Evolutionary conservation across 2,113 vertebrate species (phyloP).

Genomic region (Coregonus clupeaformis): DNA sequence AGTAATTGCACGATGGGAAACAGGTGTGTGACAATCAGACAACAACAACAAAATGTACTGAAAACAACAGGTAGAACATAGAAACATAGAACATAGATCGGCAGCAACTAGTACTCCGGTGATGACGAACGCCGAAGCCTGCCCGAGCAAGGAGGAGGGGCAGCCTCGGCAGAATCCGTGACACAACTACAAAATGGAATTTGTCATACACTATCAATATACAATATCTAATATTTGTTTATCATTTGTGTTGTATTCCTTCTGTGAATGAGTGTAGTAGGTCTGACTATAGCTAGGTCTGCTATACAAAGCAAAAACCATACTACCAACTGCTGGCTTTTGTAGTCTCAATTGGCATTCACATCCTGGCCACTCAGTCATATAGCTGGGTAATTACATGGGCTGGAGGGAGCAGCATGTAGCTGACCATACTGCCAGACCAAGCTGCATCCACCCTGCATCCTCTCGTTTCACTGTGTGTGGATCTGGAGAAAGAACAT

Average conservation of each 20-base stretch:
- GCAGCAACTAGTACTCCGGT: too few species aligned
- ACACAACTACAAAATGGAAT: too few species aligned
- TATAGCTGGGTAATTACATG: neutral
- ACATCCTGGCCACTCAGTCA: neutral
- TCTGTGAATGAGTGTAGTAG: neutral
- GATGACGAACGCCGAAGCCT: too few species aligned
- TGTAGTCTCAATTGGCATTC: constrained; percentile 1
- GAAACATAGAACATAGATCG: too few species aligned
- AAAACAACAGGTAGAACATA: too few species aligned
- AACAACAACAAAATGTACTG: too few species aligned
- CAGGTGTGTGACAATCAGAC: too few species aligned
- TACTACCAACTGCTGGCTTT: neutral
- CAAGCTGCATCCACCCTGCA: neutral
- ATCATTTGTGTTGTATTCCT: neutral
- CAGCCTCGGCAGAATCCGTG: too few species aligned
- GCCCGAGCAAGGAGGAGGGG: too few species aligned
- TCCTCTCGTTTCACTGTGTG: neutral
- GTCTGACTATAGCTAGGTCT: neutral
- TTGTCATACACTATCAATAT: too few species aligned
- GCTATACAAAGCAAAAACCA: neutral
- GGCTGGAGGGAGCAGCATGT: neutral
- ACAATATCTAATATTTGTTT: too few species aligned
- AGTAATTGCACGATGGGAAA: too few species aligned
- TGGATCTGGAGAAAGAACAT: neutral
- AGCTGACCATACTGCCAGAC: neutral